Evolutionary conservation across 2,888 invertebrate genomes (phyloP), one percentile per base, ranked within the genome.

Genomic region (Melanostoma scalare): DNA sequence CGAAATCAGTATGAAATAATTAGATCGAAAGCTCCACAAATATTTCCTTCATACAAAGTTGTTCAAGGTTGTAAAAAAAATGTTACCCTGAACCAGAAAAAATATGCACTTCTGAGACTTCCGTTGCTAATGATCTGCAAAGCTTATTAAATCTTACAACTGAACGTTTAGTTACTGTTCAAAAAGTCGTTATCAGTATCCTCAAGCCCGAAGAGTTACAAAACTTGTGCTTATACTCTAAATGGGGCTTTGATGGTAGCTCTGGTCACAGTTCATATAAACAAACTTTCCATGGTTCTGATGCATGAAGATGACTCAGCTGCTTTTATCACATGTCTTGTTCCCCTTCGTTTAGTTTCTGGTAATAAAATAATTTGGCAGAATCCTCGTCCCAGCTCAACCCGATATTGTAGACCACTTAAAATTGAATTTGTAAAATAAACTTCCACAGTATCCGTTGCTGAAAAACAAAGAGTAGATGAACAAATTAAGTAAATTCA

Each of bases 231-330:
- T 50, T 65, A n/a, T 50, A 40, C 40, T 65, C 50, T 65, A 65
- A 65, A 52, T 65, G 63, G 63, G 52, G 60, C 38, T 65, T 65
- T 65, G 63, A 50, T 50, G 63, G 50, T 30, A 65, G 52, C 31
- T 50, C 50, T 40, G 63, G 50, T 31, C 40, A 40, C n/a, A 61
- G 35, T 48, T 50, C 50, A 20, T 63, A 50, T 10, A 48, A 63
- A 20, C 36, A 48, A 50, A 36, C 6, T 48, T 63, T 8, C 48
- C 30, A 33, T 60, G 38, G 10, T 30, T 30, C 38, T 10, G 38
- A 58, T 40, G 40, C 31, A n/a, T n/a, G n/a, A n/a, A 31, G 56
- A 58, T 58, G 56, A 58, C 36, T 60, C 44, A 3, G 10, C 46
- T 61, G 60, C 31, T 5, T 46, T 61, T 8, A 61, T 35, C 6